Percentiles rank a stretch among this genome's conserved stretches.
Conservation (phyloP, 2,113 vertebrate genomes). For the Numida meleagris region DNA sequence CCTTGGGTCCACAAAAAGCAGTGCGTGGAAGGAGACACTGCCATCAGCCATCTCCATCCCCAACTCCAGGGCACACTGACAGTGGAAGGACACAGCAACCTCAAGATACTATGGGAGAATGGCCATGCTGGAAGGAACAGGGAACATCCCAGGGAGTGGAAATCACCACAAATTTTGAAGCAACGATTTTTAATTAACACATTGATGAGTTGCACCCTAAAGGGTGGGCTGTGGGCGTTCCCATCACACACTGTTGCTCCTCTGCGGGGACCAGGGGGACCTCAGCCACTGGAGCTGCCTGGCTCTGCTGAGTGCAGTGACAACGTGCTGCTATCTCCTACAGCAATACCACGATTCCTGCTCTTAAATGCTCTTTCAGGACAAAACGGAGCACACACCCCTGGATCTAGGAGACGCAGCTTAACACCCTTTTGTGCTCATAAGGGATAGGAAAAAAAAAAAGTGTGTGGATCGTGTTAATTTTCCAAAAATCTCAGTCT, state of each 20-base stretch:
- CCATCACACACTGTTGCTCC: not conserved
- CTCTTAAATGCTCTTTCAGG: not conserved
- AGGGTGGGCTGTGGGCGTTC: not conserved
- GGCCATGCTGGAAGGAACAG: not conserved
- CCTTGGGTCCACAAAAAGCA: not conserved
- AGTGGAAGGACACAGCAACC: not conserved
- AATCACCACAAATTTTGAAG: not conserved
- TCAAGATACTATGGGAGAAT: not conserved
- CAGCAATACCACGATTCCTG: not conserved
- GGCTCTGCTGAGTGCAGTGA: not conserved
- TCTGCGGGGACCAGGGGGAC: not conserved
- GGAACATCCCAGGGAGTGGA: not conserved
- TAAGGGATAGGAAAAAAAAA: not conserved
- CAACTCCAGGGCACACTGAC: not conserved
- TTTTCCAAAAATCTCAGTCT: not conserved
- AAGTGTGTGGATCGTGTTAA: not conserved
- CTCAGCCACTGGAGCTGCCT: not conserved
- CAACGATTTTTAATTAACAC: not conserved
- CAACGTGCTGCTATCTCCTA: not conserved
- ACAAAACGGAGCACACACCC: not conserved
- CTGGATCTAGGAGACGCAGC: not conserved
- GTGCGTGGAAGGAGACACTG: not conserved
- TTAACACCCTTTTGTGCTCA: not conserved
- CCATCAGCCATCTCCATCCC: not conserved
- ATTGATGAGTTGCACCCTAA: accelerated